Base-by-base conservation (phyloP, 1,140 invertebrate species). In the Bombus ignitus region DNA sequence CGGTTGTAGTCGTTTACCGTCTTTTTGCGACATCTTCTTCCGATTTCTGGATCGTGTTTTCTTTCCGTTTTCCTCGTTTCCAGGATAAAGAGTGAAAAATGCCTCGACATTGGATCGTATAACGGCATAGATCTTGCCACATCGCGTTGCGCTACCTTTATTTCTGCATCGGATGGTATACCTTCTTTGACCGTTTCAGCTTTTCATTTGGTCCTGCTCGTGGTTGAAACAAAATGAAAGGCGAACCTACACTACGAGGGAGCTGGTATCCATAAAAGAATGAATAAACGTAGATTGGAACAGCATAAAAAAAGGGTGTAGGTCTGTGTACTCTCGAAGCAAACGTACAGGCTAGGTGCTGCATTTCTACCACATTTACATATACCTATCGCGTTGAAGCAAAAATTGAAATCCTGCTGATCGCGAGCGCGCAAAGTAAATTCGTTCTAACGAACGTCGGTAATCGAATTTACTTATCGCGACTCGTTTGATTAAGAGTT, bases 201-300 rank as follows among this genome's bases (percentile, higher is more conserved):
- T 90, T 92, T 91, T 92, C 89, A 88, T 92, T 91, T 86, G 85
- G 85, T 83, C 76, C 71, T 88, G 86, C 82, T 81, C 83, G 85
- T 81, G 83, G 87, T 87, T 88, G 88, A 91, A 92, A 92, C 88
- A 93, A 92, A 93, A 93, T 92, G 89, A 93, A 93, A 93, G 86
- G 87, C 86, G 87, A 89, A 87, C 88, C 53, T 13, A 77, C 71
- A 25, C 66, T n/a, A 47, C 32, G 3, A 53, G 22, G 78, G 1
- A 47, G 80, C 88, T 84, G 89, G 87, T 88, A 86, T 85, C 92
- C 84, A 91, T 92, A 90, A 93, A 92, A 90, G 89, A 89, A 92
- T 90, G 89, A 93, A 94, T 92, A 91, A 91, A 93, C 89, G 90
- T 91, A 93, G 88, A 93, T 92, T 93, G 89, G 93, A 94, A 92